These are phyloP conservation scores for Sitta carolinensis DNA, from an alignment of 2,797 vertebrate genomes.

Conservation along the genomic window DNA sequence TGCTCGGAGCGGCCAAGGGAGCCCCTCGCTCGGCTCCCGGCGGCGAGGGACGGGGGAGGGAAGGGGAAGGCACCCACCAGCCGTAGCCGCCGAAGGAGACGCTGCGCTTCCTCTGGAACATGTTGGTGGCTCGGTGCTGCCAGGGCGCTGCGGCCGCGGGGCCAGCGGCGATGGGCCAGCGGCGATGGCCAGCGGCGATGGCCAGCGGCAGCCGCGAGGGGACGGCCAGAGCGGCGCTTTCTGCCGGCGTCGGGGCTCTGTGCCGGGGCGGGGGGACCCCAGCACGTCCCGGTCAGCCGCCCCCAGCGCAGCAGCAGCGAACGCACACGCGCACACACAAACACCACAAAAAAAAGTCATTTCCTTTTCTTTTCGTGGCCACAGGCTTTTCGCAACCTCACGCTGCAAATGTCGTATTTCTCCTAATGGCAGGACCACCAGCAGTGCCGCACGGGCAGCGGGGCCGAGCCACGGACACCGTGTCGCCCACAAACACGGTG, in stretches of 20 bases:
- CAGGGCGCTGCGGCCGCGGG: background rate
- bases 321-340: background rate
- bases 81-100: constrained; percentile 94
- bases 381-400: background rate
- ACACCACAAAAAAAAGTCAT: background rate
- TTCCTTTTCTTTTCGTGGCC: constrained; percentile 15
- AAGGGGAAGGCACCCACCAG: constrained; percentile 82
- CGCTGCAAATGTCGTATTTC: background rate
- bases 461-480: rapidly evolving
- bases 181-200: no score
- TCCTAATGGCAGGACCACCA: background rate
- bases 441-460: rapidly evolving
- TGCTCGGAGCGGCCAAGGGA: background rate
- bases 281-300: background rate
- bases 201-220: background rate
- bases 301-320: background rate
- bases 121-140: constrained; percentile 57
- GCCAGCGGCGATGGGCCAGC: no score
- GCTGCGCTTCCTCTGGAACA: constrained; percentile 92
- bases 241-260: background rate
- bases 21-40: rapidly evolving
- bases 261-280: background rate
- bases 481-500: rapidly evolving
- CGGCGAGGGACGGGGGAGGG: background rate
- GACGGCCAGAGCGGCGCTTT: rapidly evolving